These are phyloP conservation scores for Actinernus sp. DNA, from an alignment of 92 coral and sea anemone species.

Conservation along the genomic window DNA sequence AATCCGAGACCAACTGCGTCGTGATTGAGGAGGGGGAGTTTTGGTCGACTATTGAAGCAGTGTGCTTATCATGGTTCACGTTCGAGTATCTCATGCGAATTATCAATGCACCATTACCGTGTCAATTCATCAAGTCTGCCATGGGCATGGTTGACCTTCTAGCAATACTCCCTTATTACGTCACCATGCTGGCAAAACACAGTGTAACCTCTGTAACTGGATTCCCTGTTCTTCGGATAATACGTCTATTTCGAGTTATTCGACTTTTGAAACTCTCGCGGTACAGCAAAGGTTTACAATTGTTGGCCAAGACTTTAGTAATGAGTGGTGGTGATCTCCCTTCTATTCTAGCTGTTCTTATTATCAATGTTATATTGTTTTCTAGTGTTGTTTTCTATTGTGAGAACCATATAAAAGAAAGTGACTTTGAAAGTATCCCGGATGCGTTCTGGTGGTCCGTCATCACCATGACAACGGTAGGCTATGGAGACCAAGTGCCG, in stretches of 20 bases:
- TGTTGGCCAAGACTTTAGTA: slow-evolving; percentile 78
- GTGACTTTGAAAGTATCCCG: slow-evolving; percentile 90
- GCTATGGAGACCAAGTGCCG: slow-evolving; percentile 97
- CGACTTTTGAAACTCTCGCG: slow-evolving; percentile 88
- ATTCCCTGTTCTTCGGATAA: slow-evolving; percentile 73
- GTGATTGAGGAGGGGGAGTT: slow-evolving; percentile 19
- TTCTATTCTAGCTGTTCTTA: slow-evolving; percentile 70
- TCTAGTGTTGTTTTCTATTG: slow-evolving; percentile 88
- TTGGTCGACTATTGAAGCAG: slow-evolving; percentile 82
- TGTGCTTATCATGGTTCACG: slow-evolving; percentile 86
- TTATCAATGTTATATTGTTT: slow-evolving; percentile 80
- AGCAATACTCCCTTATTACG: slow-evolving; percentile 84
- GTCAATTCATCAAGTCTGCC: slow-evolving; percentile 74
- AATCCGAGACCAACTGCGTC: slow-evolving; percentile 12
- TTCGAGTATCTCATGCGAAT: slow-evolving; percentile 79
- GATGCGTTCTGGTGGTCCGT: slow-evolving; percentile 97
- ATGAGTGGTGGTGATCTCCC: slow-evolving; percentile 90
- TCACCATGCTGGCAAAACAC: slow-evolving; percentile 53
- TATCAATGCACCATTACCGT: slow-evolving; percentile 60
- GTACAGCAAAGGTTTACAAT: slow-evolving; percentile 84
- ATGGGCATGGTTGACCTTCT: slow-evolving; percentile 82
- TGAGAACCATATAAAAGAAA: slow-evolving; percentile 66
- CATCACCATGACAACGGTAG: slow-evolving; percentile 96
- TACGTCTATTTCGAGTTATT: slow-evolving; percentile 78
- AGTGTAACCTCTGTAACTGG: slow-evolving; percentile 44